Evolutionary conservation across 1,140 invertebrate genomes (phyloP).

Genomic region (Drosophila pseudoananassae): DNA sequence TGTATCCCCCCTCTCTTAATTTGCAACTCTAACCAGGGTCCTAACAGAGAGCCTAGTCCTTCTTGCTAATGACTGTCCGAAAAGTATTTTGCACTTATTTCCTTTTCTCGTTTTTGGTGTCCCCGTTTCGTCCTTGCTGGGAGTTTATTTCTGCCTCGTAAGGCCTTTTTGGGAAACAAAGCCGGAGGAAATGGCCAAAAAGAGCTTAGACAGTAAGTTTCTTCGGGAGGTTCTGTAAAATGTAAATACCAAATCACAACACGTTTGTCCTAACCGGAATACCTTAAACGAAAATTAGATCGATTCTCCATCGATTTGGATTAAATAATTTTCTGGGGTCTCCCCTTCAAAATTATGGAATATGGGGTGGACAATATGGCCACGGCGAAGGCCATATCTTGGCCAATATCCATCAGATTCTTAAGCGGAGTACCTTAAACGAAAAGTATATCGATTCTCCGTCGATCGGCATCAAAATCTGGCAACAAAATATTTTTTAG

Average conservation of each 20-base stretch:
- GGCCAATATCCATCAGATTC: too few species aligned
- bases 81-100: slow-evolving; percentile 55
- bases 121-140: slow-evolving; percentile 12
- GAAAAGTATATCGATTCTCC: too few species aligned
- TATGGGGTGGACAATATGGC: too few species aligned
- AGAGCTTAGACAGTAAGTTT: slow-evolving; percentile 8
- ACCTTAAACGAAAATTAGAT: too few species aligned
- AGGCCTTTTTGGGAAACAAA: slow-evolving; percentile 15
- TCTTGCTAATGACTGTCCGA: slow-evolving; percentile 47
- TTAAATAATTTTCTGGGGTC: too few species aligned
- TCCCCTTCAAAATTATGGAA: too few species aligned
- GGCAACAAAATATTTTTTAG: not conserved
- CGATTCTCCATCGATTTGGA: too few species aligned
- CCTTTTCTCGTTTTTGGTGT: slow-evolving; percentile 39
- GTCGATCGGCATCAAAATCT: too few species aligned
- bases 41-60: slow-evolving; percentile 1
- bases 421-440: too few species aligned
- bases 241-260: not conserved
- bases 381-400: too few species aligned
- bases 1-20: slow-evolving; percentile 15
- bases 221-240: not conserved
- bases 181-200: slow-evolving; percentile 12
- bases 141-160: slow-evolving; percentile 32
- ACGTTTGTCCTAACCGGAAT: too few species aligned
- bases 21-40: slow-evolving; percentile 19